Percentiles rank a stretch among this genome's conserved stretches.
Evolutionary conservation across 2,888 invertebrate species (phyloP).

Genomic region (Sceliomorpha sp.): DNA sequence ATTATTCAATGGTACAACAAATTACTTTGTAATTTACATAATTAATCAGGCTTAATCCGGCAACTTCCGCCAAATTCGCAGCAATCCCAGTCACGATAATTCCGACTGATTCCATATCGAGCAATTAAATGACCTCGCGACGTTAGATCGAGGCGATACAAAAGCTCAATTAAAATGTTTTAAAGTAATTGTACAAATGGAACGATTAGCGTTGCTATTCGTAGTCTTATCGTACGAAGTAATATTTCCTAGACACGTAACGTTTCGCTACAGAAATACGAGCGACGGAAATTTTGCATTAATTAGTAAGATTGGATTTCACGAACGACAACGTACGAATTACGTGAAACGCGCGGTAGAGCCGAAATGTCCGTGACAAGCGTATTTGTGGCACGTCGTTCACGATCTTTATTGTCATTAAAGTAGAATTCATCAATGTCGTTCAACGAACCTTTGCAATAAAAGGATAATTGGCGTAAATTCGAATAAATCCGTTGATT

Average conservation of each 20-base stretch:
- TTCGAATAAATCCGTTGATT: too few species aligned
- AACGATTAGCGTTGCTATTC: background rate
- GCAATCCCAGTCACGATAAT: too few species aligned
- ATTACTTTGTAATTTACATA: too few species aligned
- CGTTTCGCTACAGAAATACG: too few species aligned
- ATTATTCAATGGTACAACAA: too few species aligned
- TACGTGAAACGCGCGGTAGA: background rate
- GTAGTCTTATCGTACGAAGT: slow-evolving; percentile 1
- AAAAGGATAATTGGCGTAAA: too few species aligned
- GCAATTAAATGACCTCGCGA: too few species aligned
- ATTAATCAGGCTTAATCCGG: too few species aligned
- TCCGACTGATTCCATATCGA: too few species aligned
- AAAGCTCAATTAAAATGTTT: slow-evolving; percentile 5
- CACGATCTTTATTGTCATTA: background rate
- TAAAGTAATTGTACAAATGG: background rate
- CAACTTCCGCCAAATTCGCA: too few species aligned
- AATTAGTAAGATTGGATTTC: slow-evolving; percentile 11
- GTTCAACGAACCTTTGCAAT: too few species aligned
- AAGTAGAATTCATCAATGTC: background rate
- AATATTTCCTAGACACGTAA: too few species aligned
- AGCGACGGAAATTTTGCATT: background rate
- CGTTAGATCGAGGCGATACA: background rate
- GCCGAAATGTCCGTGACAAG: background rate
- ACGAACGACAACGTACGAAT: slow-evolving; percentile 8
- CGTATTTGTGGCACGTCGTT: background rate